Evolutionary conservation across 2,888 invertebrate species (phyloP), one percentile per base, ranked within the genome.

Genomic region (Palloptera scutellata): DNA sequence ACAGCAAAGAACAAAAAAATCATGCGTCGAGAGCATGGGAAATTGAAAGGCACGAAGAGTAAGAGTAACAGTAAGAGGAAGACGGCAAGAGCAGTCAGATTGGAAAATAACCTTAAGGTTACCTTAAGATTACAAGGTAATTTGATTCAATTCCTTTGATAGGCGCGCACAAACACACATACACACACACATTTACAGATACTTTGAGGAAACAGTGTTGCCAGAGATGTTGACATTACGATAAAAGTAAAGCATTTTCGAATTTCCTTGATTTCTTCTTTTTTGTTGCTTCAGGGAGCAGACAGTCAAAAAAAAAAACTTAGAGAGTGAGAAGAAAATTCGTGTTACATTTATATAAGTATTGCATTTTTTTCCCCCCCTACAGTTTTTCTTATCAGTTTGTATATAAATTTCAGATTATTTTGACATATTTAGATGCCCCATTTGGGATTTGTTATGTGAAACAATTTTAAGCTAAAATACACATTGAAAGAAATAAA

Each of bases 71-170:
- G 64, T 66, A 61, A 41, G 69, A 65, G 58, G 41, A 69, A 73
- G 73, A 74, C 2, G 30, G 30, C 30, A 30, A 48, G 30, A 42
- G 55, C 30, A 51, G 58, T 45, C 68, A 73, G 73, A 74, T 75
- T 75, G 76, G 76, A 81, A 82, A 82, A 83, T 79, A 81, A 80
- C 82, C 80, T 83, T 79, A 81, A 83, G 83, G 83, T 81, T 82
- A n/a, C n/a, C n/a, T n/a, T n/a, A 79, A 83, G 84, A 83, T 83
- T 80, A 80, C 79, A 84, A 82, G 82, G 85, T 82, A 84, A 84
- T 84, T 84, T 84, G 84, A 83, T 84, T 83, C 84, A 84, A 84
- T 84, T 84, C 78, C 80, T 78, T 72, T 79, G 84, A 84, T 83
- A 84, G 78, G 76, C 65, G 62, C 61, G 40, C 66, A 51, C 20